Evolutionary conservation across 2,888 invertebrate genomes (phyloP).

Genomic region (Spisula subtruncata): DNA sequence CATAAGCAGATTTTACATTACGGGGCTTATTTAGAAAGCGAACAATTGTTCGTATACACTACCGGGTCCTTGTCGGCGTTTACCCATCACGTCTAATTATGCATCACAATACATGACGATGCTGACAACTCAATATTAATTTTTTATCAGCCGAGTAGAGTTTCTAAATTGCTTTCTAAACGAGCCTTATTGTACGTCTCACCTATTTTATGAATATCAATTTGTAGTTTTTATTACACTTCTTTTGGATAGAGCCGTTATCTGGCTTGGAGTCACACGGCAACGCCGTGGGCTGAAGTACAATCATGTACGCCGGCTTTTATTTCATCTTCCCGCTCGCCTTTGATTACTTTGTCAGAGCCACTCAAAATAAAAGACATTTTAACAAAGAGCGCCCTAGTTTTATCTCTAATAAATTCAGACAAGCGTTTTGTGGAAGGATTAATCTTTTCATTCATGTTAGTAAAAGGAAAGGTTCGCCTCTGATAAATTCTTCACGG

Average conservation of each 20-base stretch:
- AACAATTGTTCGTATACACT: neutral
- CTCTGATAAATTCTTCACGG: neutral
- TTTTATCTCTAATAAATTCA: constrained; percentile 37
- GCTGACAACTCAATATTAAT: constrained; percentile 38
- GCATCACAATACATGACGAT: constrained; percentile 18
- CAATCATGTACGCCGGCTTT: neutral
- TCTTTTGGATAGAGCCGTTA: constrained; percentile 12
- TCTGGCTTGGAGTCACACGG: constrained; percentile 7
- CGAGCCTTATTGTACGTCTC: constrained; percentile 18
- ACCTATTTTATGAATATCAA: constrained; percentile 45
- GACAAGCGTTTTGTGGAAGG: constrained; percentile 22
- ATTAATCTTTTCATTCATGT: constrained; percentile 8
- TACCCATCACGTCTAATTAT: constrained; percentile 30
- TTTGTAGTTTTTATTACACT: constrained; percentile 36
- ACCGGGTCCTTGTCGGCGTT: neutral
- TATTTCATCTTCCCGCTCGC: constrained; percentile 19
- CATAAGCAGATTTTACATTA: constrained; percentile 19
- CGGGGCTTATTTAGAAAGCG: neutral
- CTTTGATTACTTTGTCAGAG: constrained; percentile 32
- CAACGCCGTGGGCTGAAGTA: constrained; percentile 9
- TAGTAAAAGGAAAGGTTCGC: neutral
- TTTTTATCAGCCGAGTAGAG: constrained; percentile 33
- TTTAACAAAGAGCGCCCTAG: constrained; percentile 24
- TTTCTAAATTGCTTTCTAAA: constrained; percentile 41
- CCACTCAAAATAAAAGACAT: constrained; percentile 26